Base-by-base conservation (phyloP, 2,113 vertebrate species). In the Phrynocephalus versicolor region DNA sequence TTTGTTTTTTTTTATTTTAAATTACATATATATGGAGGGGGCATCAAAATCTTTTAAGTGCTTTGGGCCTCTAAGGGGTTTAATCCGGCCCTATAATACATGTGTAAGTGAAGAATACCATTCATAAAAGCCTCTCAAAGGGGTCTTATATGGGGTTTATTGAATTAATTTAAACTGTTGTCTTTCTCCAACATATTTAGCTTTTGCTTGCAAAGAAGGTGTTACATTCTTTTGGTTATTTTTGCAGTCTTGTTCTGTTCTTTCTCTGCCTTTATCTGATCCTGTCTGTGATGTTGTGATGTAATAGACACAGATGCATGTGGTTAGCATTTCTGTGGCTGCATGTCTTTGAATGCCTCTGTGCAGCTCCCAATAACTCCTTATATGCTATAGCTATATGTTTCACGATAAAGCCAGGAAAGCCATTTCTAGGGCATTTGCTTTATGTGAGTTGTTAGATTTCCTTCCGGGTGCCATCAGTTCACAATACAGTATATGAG, bases 161-260 rank as follows among this genome's bases (percentile, higher is more conserved):
- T n/a, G n/a, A n/a, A n/a, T n/a, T n/a, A n/a, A n/a, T n/a, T n/a
- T n/a, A n/a, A n/a, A n/a, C n/a, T n/a, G n/a, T n/a, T n/a, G n/a
- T 18, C 62, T 65, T 65, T 25, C 8, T 6, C 72, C 23, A 27
- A 51, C 25, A 51, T 37, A 5, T 33, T 81, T 69, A 55, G 75
- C 1, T 89, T 37, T 74, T n/a, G 65, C 5, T 88, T 88, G 27
- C 69, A 72, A 81, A 77, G 25, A 57, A 87, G 37, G 35, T 67
- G 1, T 12, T 69, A 82, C 23, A 79, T 6, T 60, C 16, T 1
- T 23, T 79, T 80, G 51, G 84, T 88, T 7, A 82, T 8, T 58
- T 85, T 9, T 57, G 33, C 25, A 70, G 30, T 15, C 41, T 71
- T 83, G 67, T 23, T 69, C 72, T 72, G 18, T 8, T 75, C 55